A percentile compares a stretch with the other conserved stretches of the same genome.
Evolutionary conservation across 2,113 vertebrate genomes (phyloP).

Genomic region (Gnathonemus longibarbis): DNA sequence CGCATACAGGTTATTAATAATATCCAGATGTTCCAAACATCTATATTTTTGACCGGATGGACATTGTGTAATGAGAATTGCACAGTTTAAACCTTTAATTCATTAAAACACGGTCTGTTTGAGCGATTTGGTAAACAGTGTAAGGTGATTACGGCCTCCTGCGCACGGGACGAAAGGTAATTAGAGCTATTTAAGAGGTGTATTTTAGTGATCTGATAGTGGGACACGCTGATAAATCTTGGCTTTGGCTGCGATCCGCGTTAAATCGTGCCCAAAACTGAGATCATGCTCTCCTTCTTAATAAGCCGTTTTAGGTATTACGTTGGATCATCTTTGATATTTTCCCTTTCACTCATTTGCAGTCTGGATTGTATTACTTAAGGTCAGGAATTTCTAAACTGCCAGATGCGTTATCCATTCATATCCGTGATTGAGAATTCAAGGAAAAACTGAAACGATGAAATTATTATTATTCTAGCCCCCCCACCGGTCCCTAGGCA

Average conservation of each 20-base stretch:
- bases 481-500: neutral
- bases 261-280: slow-evolving; percentile 14
- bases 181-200: slow-evolving; percentile 20
- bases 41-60: slow-evolving; percentile 29
- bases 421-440: slow-evolving; percentile 42
- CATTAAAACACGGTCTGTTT: slow-evolving; percentile 27
- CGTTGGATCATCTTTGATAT: slow-evolving; percentile 25
- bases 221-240: slow-evolving; percentile 11
- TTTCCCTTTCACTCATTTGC: slow-evolving; percentile 29
- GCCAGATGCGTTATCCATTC: slow-evolving; percentile 45
- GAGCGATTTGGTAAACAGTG: slow-evolving; percentile 34
- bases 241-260: slow-evolving; percentile 17
- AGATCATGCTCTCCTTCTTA: slow-evolving; percentile 22
- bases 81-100: slow-evolving; percentile 24
- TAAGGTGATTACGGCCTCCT: slow-evolving; percentile 40
- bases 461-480: slow-evolving; percentile 14
- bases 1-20: slow-evolving; percentile 46
- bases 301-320: slow-evolving; percentile 30
- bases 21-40: slow-evolving; percentile 40
- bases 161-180: slow-evolving; percentile 29
- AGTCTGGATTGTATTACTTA: slow-evolving; percentile 44
- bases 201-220: slow-evolving; percentile 9
- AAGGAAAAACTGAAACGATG: slow-evolving; percentile 32
- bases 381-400: slow-evolving; percentile 45
- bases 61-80: slow-evolving; percentile 26